Conservation (phyloP, 1,140 invertebrate genomes). For the Calliopsis andreniformis region DNA sequence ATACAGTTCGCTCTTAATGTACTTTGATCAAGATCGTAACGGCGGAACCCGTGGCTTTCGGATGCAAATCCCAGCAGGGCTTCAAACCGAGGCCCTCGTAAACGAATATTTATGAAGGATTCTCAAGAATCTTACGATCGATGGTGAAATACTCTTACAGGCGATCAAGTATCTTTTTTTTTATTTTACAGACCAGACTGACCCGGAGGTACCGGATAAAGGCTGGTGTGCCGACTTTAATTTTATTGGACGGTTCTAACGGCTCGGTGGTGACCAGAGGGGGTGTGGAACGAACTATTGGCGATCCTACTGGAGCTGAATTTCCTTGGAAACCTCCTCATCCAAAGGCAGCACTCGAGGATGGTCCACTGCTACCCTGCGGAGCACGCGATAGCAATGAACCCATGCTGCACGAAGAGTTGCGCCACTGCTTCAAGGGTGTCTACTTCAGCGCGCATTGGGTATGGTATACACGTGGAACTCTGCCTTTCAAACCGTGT, state of each 20-base stretch:
- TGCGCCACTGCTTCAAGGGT: constrained; percentile 85
- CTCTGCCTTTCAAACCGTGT: not conserved
- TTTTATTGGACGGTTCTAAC: constrained; percentile 85
- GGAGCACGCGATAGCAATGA: constrained; percentile 80
- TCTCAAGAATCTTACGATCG: not conserved
- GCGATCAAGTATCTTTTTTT: constrained; percentile 54
- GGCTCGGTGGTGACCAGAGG: constrained; percentile 84
- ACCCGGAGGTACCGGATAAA: constrained; percentile 88
- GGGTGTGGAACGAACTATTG: constrained; percentile 86
- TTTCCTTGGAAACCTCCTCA: constrained; percentile 89
- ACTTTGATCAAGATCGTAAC: too few species aligned
- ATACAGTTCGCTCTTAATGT: too few species aligned
- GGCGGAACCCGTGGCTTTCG: too few species aligned
- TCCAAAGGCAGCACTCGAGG: constrained; percentile 82
- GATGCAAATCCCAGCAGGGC: not conserved
- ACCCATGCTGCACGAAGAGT: constrained; percentile 82
- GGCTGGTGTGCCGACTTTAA: constrained; percentile 88
- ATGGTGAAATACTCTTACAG: constrained; percentile 19
- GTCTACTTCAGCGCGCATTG: constrained; percentile 93
- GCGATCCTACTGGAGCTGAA: constrained; percentile 84
- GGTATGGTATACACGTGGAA: constrained; percentile 82
- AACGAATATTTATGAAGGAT: constrained; percentile 22
- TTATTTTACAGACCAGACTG: constrained; percentile 84
- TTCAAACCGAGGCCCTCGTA: not conserved
- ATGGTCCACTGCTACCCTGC: constrained; percentile 84